These are phyloP conservation scores for Colletes gigas DNA, from an alignment of 1,140 invertebrate species.

Conservation along the genomic window DNA sequence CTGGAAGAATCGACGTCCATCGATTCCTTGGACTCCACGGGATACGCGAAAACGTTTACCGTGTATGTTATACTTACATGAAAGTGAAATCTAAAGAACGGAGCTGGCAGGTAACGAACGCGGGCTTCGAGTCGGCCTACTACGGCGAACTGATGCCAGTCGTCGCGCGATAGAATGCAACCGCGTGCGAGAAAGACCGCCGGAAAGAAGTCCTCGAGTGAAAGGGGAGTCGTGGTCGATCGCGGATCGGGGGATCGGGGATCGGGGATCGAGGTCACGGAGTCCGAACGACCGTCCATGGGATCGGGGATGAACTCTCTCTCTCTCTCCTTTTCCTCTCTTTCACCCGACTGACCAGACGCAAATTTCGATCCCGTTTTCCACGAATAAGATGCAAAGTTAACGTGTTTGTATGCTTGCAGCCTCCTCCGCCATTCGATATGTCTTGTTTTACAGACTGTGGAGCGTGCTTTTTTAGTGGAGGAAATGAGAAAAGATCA, in stretches of 20 bases:
- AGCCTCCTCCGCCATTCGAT: too few relatives aligned
- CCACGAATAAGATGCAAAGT: too few relatives aligned
- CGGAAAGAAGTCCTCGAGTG: conserved; percentile 76
- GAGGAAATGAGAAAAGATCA: too few relatives aligned
- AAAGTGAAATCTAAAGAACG: conserved; percentile 56
- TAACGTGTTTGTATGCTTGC: too few relatives aligned
- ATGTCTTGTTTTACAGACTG: too few relatives aligned
- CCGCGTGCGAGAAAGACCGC: conserved; percentile 68
- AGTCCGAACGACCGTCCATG: conserved; percentile 50
- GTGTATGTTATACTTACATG: conserved; percentile 9
- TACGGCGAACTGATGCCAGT: conserved; percentile 31
- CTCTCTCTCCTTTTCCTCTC: conserved; percentile 58
- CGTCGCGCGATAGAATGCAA: conserved; percentile 49
- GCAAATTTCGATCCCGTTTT: too few relatives aligned
- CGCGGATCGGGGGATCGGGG: conserved; percentile 74
- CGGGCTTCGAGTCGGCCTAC: background rate
- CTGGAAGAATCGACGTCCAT: too few relatives aligned
- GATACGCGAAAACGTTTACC: background rate
- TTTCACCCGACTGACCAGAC: too few relatives aligned
- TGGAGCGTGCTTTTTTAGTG: too few relatives aligned
- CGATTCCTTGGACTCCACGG: background rate
- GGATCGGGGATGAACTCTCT: conserved; percentile 63
- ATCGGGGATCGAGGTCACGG: conserved; percentile 78
- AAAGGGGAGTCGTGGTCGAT: conserved; percentile 75
- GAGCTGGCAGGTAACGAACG: background rate